Percentiles rank a stretch among this genome's conserved stretches.
Evolutionary conservation across 2,797 vertebrate genomes (phyloP).

Genomic region (Enteromius mattozi): DNA sequence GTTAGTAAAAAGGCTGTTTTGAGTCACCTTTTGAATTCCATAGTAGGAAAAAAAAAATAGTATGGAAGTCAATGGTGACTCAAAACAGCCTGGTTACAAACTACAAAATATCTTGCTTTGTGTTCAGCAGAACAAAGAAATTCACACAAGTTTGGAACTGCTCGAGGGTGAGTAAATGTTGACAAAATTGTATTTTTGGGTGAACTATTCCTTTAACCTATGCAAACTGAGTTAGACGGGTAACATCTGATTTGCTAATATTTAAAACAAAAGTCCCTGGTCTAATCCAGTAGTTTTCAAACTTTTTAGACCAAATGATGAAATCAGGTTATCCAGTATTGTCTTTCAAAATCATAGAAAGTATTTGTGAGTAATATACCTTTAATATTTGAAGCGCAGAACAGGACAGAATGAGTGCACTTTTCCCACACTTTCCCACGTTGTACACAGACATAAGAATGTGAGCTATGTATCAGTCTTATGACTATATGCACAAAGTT

Average conservation of each 20-base stretch:
- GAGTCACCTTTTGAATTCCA: too few relatives aligned
- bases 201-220: background rate
- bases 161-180: too few relatives aligned
- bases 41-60: too few relatives aligned
- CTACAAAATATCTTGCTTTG: too few relatives aligned
- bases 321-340: background rate
- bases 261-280: background rate
- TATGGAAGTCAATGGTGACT: too few relatives aligned
- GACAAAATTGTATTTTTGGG: too few relatives aligned
- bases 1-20: too few relatives aligned
- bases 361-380: background rate
- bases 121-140: too few relatives aligned
- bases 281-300: background rate
- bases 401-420: background rate
- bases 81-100: too few relatives aligned
- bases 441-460: background rate
- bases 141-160: too few relatives aligned
- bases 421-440: too few relatives aligned
- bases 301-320: background rate
- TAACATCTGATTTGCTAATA: background rate
- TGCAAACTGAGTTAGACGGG: background rate
- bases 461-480: background rate
- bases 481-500: background rate
- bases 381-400: background rate
- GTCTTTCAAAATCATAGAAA: slow-evolving; percentile 8